phyloP scores from a whole-genome alignment of 2,113 vertebrate genomes.

The Zosterops japonicus region DNA sequence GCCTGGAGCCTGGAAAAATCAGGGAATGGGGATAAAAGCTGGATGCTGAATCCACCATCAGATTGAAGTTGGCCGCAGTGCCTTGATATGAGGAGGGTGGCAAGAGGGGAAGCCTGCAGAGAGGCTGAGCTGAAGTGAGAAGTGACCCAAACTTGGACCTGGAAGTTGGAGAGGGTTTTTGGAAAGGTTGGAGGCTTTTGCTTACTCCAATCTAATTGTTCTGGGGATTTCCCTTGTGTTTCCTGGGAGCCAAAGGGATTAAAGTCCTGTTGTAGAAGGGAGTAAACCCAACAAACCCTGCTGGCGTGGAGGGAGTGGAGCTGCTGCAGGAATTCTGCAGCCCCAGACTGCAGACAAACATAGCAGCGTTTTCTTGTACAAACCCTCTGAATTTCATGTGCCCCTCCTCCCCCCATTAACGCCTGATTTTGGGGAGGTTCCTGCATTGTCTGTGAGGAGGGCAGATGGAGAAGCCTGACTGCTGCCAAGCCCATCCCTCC shows the following conservation, averaged over 20 bases:
- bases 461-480: not conserved
- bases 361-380: not conserved
- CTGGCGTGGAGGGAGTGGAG: not conserved
- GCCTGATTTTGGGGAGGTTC: not conserved
- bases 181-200: not conserved
- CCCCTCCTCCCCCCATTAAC: not conserved
- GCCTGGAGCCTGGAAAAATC: not conserved
- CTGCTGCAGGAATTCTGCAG: not conserved
- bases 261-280: not conserved
- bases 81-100: rapidly evolving
- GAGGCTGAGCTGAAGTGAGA: not conserved
- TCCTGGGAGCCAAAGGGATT: not conserved
- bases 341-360: not conserved
- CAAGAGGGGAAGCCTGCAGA: not conserved
- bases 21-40: not conserved
- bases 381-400: not conserved
- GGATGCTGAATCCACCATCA: not conserved
- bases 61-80: not conserved
- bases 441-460: not conserved
- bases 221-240: not conserved
- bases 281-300: not conserved
- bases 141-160: not conserved
- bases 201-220: not conserved
- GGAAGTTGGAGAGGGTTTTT: not conserved
- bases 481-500: not conserved